Percentiles rank a stretch among this genome's conserved stretches.
These are phyloP conservation scores for Acanthoscelides obtectus DNA, from an alignment of 2,888 invertebrate species.

Conservation along the genomic window DNA sequence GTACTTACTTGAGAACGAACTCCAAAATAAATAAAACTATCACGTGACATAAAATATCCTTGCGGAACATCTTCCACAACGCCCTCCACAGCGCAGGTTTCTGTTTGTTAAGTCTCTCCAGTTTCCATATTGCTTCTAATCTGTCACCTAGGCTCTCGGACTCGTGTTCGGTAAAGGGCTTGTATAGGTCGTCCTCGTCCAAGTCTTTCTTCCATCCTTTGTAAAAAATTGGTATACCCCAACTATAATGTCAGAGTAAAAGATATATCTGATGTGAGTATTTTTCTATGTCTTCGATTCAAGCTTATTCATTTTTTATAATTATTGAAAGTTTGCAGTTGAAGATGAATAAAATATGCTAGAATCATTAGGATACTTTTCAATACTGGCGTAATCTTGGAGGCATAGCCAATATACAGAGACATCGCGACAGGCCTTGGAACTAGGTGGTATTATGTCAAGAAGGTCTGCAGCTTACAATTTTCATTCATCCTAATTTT, in stretches of 20 bases:
- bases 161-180: conserved; percentile 47
- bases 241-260: conserved; percentile 37
- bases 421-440: no score
- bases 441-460: no score
- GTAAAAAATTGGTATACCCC: conserved; percentile 50
- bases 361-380: no score
- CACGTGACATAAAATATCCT: conserved; percentile 31
- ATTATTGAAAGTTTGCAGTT: no score
- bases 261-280: no score
- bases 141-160: conserved; percentile 46
- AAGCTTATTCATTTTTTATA: no score
- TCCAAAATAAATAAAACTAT: conserved; percentile 31
- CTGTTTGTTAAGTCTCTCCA: conserved; percentile 28
- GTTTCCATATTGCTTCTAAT: conserved; percentile 42
- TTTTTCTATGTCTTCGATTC: not conserved
- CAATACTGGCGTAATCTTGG: no score
- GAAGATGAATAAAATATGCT: no score
- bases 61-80: conserved; percentile 34
- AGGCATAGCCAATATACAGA: no score
- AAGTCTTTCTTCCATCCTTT: conserved; percentile 50
- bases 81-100: conserved; percentile 34
- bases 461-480: no score
- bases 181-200: conserved; percentile 50
- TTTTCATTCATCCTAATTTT: no score
- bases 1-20: conserved; percentile 33